These are phyloP conservation scores for Sebastes trivittatus DNA, from an alignment of 2,797 vertebrate genomes.

Conservation along the genomic window DNA sequence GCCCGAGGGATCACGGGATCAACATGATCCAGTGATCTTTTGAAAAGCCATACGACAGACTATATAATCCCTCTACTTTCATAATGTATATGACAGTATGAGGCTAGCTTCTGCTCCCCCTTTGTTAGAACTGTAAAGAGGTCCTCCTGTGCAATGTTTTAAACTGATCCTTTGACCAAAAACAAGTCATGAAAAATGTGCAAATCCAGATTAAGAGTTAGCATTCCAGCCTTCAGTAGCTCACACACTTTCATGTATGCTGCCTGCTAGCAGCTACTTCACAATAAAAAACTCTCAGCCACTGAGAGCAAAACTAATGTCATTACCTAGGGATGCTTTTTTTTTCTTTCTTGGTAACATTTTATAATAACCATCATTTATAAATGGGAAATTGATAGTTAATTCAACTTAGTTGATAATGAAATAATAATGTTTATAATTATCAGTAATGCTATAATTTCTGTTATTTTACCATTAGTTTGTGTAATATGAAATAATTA, in stretches of 20 bases:
- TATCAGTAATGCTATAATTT: too few relatives aligned
- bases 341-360: too few relatives aligned
- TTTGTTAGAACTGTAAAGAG: slow-evolving; percentile 5
- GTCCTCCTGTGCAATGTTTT: neutral
- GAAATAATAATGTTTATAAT: too few relatives aligned
- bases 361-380: too few relatives aligned
- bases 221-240: slow-evolving; percentile 6
- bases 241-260: neutral
- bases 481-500: too few relatives aligned
- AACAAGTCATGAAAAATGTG: neutral
- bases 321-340: neutral
- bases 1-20: slow-evolving; percentile 26
- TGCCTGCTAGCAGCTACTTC: neutral
- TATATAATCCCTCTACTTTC: slow-evolving; percentile 24
- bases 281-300: neutral
- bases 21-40: slow-evolving; percentile 18
- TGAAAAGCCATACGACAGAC: slow-evolving; percentile 16
- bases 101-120: neutral
- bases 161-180: slow-evolving; percentile 13
- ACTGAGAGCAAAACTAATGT: neutral
- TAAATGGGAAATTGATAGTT: too few relatives aligned
- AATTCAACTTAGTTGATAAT: too few relatives aligned
- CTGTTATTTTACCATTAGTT: too few relatives aligned
- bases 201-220: slow-evolving; percentile 38
- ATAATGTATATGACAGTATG: slow-evolving; percentile 19